These are phyloP conservation scores for Hippasteria phrygiana DNA, from an alignment of 53 echinoderm and acorn worm genomes.

Conservation along the genomic window DNA sequence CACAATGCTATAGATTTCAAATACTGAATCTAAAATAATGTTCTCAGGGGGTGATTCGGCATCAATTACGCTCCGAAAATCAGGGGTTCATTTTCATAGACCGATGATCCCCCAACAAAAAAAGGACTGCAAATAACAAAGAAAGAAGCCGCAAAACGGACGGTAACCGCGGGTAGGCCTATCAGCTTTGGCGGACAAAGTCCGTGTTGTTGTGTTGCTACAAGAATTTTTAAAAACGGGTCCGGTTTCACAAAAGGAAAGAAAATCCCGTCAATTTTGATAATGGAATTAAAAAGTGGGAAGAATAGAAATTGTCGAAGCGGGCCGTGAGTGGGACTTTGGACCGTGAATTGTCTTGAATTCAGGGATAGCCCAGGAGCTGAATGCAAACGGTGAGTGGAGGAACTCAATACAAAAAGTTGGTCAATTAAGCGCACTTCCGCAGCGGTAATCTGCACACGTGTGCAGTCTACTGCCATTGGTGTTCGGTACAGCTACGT, in stretches of 20 bases:
- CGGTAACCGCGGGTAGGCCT: conserved; percentile 20
- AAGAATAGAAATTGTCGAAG: neutral
- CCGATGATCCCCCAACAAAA: neutral
- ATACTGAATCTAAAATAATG: conserved; percentile 8
- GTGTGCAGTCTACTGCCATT: conserved; percentile 20
- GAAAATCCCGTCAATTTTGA: conserved; percentile 47
- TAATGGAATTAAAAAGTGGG: conserved; percentile 39
- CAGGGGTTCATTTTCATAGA: neutral
- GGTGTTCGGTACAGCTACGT: neutral
- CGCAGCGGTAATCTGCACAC: conserved; percentile 49
- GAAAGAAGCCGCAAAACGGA: conserved; percentile 21
- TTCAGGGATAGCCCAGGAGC: conserved; percentile 36
- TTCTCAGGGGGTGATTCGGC: conserved; percentile 1
- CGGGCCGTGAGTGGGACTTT: neutral
- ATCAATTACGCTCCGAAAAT: neutral
- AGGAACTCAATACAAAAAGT: conserved; percentile 21
- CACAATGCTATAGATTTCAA: conserved; percentile 23
- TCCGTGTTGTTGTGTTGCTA: conserved; percentile 20
- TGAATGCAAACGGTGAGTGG: neutral
- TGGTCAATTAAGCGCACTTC: conserved; percentile 61
- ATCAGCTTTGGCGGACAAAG: conserved; percentile 15
- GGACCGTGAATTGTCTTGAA: conserved; percentile 32
- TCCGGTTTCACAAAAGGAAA: conserved; percentile 52
- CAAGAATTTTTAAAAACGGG: conserved; percentile 22
- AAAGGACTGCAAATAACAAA: neutral